Conservation (phyloP, 2,888 invertebrate genomes). For the Drosophila nr. fundita region DNA sequence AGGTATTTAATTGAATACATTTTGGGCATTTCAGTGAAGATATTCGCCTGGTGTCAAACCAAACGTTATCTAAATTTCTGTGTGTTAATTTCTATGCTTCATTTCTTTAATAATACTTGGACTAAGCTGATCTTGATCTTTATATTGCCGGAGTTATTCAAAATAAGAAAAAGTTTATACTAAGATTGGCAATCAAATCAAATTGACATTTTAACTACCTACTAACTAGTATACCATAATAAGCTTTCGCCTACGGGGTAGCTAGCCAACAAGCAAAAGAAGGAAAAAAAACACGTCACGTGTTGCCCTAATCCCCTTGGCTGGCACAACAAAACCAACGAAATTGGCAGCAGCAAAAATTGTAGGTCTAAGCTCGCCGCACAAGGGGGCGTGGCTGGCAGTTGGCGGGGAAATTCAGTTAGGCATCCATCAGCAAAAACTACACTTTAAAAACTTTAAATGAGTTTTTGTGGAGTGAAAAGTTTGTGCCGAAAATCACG, state of each 20-base stretch:
- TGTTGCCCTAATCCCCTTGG: slow-evolving; percentile 60
- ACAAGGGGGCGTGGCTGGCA: slow-evolving; percentile 32
- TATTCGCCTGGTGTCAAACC: not conserved
- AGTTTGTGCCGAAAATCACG: slow-evolving; percentile 52
- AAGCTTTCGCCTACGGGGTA: slow-evolving; percentile 6
- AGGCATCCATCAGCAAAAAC: slow-evolving; percentile 64
- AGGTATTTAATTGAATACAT: not conserved
- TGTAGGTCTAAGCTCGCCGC: slow-evolving; percentile 22
- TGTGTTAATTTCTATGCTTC: not conserved
- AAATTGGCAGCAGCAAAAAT: slow-evolving; percentile 49
- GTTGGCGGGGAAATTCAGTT: slow-evolving; percentile 27
- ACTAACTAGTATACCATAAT: not conserved
- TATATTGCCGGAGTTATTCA: not conserved
- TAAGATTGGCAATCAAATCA: not conserved
- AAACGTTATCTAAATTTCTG: not conserved
- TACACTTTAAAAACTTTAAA: slow-evolving; percentile 77
- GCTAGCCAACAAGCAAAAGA: not conserved
- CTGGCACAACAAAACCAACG: slow-evolving; percentile 52
- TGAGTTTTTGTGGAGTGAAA: slow-evolving; percentile 66
- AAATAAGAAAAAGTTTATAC: not conserved
- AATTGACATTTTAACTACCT: not conserved
- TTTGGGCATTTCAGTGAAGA: not conserved
- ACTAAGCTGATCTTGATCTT: not conserved
- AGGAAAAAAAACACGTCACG: slow-evolving; percentile 56
- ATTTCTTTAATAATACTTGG: not conserved